Percentiles rank a stretch among this genome's conserved stretches.
Conservation (phyloP, 2,113 vertebrate genomes). For the Mesembrinibis cayennensis region DNA sequence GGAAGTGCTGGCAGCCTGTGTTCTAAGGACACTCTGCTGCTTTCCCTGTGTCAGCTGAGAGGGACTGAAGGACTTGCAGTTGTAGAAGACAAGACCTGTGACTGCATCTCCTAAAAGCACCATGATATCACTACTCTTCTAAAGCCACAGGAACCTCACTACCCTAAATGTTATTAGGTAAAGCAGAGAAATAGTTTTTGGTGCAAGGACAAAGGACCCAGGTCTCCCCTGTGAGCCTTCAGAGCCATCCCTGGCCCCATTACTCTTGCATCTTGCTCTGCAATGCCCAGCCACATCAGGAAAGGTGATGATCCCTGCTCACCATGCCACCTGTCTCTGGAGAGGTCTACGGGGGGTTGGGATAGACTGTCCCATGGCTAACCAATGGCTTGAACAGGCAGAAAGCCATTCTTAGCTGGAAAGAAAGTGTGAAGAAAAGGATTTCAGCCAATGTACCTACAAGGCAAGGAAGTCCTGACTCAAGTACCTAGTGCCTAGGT, state of each 20-base stretch:
- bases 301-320: background rate
- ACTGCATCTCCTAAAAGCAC: background rate
- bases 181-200: background rate
- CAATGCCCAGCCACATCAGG: background rate
- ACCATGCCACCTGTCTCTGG: fast-evolving
- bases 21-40: background rate
- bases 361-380: background rate
- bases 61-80: too few species aligned
- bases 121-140: background rate
- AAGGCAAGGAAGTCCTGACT: background rate
- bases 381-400: background rate
- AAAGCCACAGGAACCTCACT: background rate
- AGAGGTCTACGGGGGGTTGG: background rate
- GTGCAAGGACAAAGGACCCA: background rate
- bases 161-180: background rate
- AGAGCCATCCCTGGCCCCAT: background rate
- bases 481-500: background rate
- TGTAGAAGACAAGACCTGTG: background rate
- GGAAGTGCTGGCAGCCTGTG: background rate
- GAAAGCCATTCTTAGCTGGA: background rate
- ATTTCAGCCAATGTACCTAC: background rate
- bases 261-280: background rate
- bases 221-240: background rate
- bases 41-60: background rate
- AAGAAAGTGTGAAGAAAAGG: background rate